Evolutionary conservation across 2,113 vertebrate species (phyloP), one percentile per base, ranked within the genome.

Genomic region (Trematomus loennbergii): DNA sequence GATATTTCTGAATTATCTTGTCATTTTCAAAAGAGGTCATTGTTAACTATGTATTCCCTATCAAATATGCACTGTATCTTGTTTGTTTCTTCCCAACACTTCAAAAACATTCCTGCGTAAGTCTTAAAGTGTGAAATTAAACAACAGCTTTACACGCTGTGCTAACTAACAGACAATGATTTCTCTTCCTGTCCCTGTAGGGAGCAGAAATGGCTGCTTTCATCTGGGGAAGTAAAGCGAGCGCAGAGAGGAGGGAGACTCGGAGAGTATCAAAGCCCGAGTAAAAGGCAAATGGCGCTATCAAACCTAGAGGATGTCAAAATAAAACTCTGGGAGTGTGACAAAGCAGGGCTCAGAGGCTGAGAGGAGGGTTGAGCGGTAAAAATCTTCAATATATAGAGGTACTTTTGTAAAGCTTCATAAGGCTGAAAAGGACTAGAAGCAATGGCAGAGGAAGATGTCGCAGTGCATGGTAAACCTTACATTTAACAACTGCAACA

Each of bases 271-370:
- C 84, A 82, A 83, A 89, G 87, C n/a, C 0, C 0, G 57, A 70
- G 59, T 64, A 82, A 83, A 54, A 91, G 71, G 79, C 58, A 88
- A 88, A 86, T 78, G 73, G 61, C 5, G 63, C 68, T 40, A 87
- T 86, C 76, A 75, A 75, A 87, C 72, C 77, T 59, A 40, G 64
- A 72, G 67, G 75, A 89, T 79, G 65, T 88, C 79, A 85, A 90
- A 89, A 87, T 86, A 83, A 83, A 85, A 79, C 70, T 75, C 66
- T 13, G 71, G 64, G 20, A 82, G 72, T 75, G 63, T 81, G 81
- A 83, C 81, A 82, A 84, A 78, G 55, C 71, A 9, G 17, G 17
- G 72, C 84, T 84, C 80, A 77, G 65, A 74, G 46, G 58, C 82
- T 59, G 62, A 83, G 29, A 55, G 72, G 40, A 84, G 80, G 66